These are phyloP conservation scores for Ctenosaura bakeri DNA, from an alignment of 2,797 vertebrate species.

Conservation along the genomic window DNA sequence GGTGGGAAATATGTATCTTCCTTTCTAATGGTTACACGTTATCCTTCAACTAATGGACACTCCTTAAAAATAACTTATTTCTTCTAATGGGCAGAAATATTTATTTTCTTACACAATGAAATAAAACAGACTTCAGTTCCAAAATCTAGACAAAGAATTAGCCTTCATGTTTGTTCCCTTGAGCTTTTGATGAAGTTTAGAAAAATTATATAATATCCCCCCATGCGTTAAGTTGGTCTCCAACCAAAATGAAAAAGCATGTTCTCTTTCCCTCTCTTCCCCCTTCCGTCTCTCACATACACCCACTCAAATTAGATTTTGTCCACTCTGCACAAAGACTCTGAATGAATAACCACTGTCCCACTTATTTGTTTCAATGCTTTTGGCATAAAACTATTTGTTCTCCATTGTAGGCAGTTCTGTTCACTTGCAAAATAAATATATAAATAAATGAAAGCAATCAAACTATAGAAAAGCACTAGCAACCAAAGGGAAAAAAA, in stretches of 20 bases:
- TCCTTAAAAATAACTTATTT: not conserved
- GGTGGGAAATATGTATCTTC: not conserved
- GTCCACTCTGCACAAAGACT: not conserved
- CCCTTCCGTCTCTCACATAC: not conserved
- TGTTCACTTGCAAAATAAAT: not conserved
- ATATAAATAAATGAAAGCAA: not conserved
- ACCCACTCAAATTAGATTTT: not conserved
- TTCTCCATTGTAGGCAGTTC: not conserved
- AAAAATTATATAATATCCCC: not conserved
- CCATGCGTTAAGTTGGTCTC: not conserved
- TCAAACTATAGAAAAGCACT: not conserved
- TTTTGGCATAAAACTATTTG: slow-evolving; percentile 3
- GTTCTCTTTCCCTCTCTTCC: no score
- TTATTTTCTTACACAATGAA: slow-evolving; percentile 32
- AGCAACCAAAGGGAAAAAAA: not conserved
- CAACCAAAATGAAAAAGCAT: not conserved
- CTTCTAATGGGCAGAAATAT: not conserved
- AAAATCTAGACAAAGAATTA: not conserved
- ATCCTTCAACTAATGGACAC: not conserved
- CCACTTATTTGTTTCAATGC: not conserved
- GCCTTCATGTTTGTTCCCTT: not conserved
- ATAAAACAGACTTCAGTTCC: slow-evolving; percentile 37
- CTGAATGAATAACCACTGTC: not conserved
- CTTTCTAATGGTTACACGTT: not conserved
- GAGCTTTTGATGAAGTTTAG: slow-evolving; percentile 4